Conservation (phyloP, 2,888 invertebrate species). For the Folsomia candida region DNA sequence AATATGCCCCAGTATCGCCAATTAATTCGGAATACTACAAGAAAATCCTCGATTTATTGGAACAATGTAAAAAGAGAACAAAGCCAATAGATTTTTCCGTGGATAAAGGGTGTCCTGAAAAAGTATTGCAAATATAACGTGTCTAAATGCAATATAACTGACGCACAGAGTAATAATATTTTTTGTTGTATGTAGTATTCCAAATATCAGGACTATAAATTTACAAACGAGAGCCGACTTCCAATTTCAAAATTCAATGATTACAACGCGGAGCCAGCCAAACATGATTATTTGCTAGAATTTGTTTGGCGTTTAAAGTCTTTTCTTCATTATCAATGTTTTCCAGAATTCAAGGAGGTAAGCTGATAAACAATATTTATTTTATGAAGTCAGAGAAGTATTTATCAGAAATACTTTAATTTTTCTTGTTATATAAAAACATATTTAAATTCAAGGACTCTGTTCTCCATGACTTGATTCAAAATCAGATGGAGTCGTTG, state of each 20-base stretch:
- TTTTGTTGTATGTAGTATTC: neutral
- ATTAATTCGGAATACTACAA: constrained; percentile 29
- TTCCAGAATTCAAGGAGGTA: constrained; percentile 34
- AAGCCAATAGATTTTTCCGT: constrained; percentile 13
- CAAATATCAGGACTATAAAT: constrained; percentile 24
- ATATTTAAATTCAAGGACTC: too few relatives aligned
- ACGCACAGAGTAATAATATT: neutral
- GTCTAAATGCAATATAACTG: neutral
- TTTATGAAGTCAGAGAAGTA: too few relatives aligned
- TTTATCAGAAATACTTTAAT: too few relatives aligned
- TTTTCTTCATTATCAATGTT: constrained; percentile 43
- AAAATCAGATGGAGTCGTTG: constrained; percentile 38
- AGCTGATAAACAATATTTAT: too few relatives aligned
- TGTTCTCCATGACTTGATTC: constrained; percentile 37
- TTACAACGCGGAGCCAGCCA: constrained; percentile 30
- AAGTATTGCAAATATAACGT: too few relatives aligned
- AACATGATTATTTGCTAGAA: constrained; percentile 44
- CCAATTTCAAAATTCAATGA: constrained; percentile 16
- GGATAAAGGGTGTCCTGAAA: constrained; percentile 30
- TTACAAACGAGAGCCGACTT: neutral
- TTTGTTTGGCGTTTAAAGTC: constrained; percentile 41
- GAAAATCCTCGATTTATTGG: constrained; percentile 30
- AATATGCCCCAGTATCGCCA: constrained; percentile 36
- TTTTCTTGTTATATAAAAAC: too few relatives aligned
- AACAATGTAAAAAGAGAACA: constrained; percentile 30